Evolutionary conservation across 2,797 vertebrate genomes (phyloP).

Genomic region (Pyrocephalus nanus): DNA sequence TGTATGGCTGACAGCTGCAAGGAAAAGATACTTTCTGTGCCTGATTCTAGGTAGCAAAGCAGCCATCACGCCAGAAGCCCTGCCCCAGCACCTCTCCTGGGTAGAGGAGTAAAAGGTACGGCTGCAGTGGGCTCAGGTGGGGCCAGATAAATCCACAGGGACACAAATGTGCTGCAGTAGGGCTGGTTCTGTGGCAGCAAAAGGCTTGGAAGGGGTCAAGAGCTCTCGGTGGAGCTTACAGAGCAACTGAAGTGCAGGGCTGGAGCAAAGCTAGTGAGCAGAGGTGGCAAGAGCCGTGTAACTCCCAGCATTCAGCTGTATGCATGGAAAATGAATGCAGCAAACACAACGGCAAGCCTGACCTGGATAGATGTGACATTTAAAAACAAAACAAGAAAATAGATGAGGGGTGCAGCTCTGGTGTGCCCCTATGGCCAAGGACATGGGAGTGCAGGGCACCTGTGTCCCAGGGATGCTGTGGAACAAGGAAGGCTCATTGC

Average conservation of each 20-base stretch:
- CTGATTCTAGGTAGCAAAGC: not conserved
- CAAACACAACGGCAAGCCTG: not conserved
- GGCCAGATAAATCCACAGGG: not conserved
- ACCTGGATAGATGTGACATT: not conserved
- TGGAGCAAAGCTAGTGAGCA: not conserved
- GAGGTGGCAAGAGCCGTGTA: not conserved
- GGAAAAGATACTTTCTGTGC: not conserved
- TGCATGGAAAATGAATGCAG: not conserved
- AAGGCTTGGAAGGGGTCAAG: rapidly evolving
- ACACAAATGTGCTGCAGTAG: rapidly evolving
- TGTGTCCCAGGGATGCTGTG: rapidly evolving
- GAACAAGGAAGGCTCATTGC: not conserved
- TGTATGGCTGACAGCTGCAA: not conserved
- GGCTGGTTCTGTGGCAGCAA: not conserved
- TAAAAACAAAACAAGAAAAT: not conserved
- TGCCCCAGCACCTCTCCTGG: not conserved
- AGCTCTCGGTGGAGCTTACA: not conserved
- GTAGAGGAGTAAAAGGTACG: not conserved
- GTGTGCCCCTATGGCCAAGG: not conserved
- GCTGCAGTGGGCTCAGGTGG: not conserved
- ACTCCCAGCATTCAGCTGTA: not conserved
- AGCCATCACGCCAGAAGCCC: not conserved
- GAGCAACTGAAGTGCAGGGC: not conserved
- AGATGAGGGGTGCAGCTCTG: not conserved
- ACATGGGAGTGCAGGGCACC: not conserved